Evolutionary conservation across 2,888 invertebrate species (phyloP).

Genomic region (Ichneumoninae sp.): DNA sequence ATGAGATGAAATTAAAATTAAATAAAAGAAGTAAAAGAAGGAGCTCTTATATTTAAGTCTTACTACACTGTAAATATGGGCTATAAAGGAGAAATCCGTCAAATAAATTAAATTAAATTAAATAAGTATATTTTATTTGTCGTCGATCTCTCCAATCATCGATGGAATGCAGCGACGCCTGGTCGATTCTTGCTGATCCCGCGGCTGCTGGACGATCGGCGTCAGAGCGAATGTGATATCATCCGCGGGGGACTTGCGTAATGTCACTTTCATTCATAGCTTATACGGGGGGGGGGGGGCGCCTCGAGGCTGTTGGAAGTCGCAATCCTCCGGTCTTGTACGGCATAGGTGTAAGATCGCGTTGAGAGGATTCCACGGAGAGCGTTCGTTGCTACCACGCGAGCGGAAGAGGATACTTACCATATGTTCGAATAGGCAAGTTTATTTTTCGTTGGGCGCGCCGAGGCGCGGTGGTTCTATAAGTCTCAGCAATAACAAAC

Average conservation of each 20-base stretch:
- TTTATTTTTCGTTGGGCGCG: slow-evolving; percentile 70
- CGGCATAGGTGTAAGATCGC: neutral
- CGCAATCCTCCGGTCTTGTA: neutral
- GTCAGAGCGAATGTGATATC: slow-evolving; percentile 66
- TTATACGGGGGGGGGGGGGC: slow-evolving; percentile 24
- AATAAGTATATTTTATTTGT: neutral
- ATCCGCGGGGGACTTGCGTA: slow-evolving; percentile 66
- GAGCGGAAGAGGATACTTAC: slow-evolving; percentile 66
- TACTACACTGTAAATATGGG: no score
- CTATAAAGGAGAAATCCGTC: no score
- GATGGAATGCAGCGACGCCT: neutral
- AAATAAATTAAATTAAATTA: no score
- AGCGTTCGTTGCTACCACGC: slow-evolving; percentile 42
- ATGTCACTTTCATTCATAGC: slow-evolving; percentile 73
- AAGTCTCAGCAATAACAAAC: slow-evolving; percentile 52
- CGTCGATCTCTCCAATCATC: neutral
- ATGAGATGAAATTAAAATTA: no score
- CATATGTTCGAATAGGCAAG: slow-evolving; percentile 62
- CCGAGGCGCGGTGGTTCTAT: slow-evolving; percentile 11
- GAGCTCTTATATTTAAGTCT: no score
- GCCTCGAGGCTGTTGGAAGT: slow-evolving; percentile 34
- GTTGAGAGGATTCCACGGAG: slow-evolving; percentile 26
- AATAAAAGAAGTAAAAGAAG: no score
- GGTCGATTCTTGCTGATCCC: slow-evolving; percentile 11
- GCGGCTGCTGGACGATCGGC: neutral